These are phyloP conservation scores for Trissolcus japonicus DNA, from an alignment of 2,888 invertebrate genomes.

Conservation along the genomic window DNA sequence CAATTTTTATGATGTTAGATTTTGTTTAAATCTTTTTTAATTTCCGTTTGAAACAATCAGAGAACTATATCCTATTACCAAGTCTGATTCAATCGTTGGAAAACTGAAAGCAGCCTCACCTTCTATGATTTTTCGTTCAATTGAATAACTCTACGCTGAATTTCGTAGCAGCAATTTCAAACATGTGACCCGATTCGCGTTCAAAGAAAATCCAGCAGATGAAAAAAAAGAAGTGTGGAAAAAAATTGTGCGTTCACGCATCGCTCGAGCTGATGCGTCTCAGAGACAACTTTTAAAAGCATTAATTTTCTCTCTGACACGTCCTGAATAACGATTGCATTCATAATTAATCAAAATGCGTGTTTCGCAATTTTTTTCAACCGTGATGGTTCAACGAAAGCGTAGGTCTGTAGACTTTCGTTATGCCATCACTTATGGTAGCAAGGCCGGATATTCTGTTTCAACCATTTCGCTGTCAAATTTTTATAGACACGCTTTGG, in stretches of 20 bases:
- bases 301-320: slow-evolving; percentile 39
- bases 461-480: background rate
- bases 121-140: slow-evolving; percentile 6
- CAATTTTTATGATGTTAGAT: too few species aligned
- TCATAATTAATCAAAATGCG: slow-evolving; percentile 37
- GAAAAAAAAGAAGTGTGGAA: slow-evolving; percentile 2
- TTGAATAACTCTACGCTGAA: slow-evolving; percentile 15
- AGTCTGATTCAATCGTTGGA: slow-evolving; percentile 8
- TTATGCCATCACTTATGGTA: too few species aligned
- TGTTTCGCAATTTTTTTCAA: slow-evolving; percentile 20
- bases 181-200: slow-evolving; percentile 26
- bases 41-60: too few species aligned
- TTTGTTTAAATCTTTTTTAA: too few species aligned
- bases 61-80: slow-evolving; percentile 7
- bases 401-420: background rate
- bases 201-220: slow-evolving; percentile 12
- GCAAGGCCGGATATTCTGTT: too few species aligned
- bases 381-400: slow-evolving; percentile 11
- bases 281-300: slow-evolving; percentile 34
- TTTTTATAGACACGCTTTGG: background rate
- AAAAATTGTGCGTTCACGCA: slow-evolving; percentile 18
- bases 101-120: slow-evolving; percentile 3
- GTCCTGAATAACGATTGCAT: slow-evolving; percentile 36
- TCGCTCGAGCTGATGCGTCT: slow-evolving; percentile 25
- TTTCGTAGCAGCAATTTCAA: slow-evolving; percentile 24